A percentile compares a stretch with the other conserved stretches of the same genome.
These are phyloP conservation scores for Hymenochirus boettgeri DNA, from an alignment of 2,113 vertebrate species.

Conservation along the genomic window DNA sequence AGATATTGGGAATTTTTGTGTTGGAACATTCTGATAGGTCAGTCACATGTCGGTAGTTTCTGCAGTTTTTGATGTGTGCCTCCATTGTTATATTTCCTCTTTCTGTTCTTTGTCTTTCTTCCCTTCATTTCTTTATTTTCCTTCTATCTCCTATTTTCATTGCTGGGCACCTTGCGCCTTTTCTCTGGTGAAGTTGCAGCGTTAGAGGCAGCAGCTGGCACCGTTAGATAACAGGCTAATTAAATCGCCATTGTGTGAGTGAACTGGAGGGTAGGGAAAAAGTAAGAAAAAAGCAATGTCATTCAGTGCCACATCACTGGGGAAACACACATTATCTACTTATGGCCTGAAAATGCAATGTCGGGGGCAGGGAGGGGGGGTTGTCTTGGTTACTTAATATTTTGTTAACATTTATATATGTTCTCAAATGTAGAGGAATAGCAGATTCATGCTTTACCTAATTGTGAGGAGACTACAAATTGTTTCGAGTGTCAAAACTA, in stretches of 20 bases:
- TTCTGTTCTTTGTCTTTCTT: not conserved
- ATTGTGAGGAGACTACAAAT: not conserved
- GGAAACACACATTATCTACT: slow-evolving; percentile 6
- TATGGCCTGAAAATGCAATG: slow-evolving; percentile 17
- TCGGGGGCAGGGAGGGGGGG: too few relatives aligned
- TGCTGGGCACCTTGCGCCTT: slow-evolving; percentile 8
- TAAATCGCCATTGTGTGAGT: slow-evolving; percentile 39
- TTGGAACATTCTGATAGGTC: too few relatives aligned
- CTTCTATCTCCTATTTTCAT: slow-evolving; percentile 6
- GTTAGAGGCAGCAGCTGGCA: slow-evolving; percentile 35
- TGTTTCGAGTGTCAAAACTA: not conserved
- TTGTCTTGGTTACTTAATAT: slow-evolving; percentile 6
- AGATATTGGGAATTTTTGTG: too few relatives aligned
- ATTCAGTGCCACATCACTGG: slow-evolving; percentile 25
- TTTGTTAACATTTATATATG: not conserved
- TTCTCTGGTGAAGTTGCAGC: slow-evolving; percentile 24
- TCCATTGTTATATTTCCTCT: not conserved
- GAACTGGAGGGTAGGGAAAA: slow-evolving; percentile 25
- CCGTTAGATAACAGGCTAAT: slow-evolving; percentile 35
- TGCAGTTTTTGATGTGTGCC: too few relatives aligned
- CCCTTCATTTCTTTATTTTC: slow-evolving; percentile 13
- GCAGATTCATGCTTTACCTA: not conserved
- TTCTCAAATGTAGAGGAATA: not conserved
- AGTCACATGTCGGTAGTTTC: too few relatives aligned
- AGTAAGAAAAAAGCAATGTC: slow-evolving; percentile 27